These are phyloP conservation scores for Apodemia duryi DNA, from an alignment of 2,888 invertebrate genomes.

Conservation along the genomic window DNA sequence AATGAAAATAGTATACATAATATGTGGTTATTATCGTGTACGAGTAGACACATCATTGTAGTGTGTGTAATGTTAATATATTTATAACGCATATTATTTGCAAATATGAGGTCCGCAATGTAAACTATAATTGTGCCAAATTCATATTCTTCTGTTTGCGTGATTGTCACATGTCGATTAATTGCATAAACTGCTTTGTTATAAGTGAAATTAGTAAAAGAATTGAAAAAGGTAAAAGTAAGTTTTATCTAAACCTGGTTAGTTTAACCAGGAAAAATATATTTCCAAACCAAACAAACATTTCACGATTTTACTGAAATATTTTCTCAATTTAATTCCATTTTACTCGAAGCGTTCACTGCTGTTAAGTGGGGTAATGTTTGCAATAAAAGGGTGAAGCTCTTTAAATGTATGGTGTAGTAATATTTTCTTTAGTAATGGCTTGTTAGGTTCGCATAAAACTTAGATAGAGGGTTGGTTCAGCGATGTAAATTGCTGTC, in stretches of 20 bases:
- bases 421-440: constrained; percentile 13
- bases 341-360: constrained; percentile 4
- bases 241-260: background rate
- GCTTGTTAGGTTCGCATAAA: background rate
- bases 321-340: constrained; percentile 15
- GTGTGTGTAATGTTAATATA: no score
- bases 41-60: no score
- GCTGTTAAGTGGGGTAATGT: constrained; percentile 13
- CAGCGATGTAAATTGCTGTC: background rate
- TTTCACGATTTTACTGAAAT: background rate
- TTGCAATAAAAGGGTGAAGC: constrained; percentile 12
- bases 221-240: background rate
- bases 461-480: constrained; percentile 5
- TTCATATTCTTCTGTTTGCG: no score
- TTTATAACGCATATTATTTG: no score
- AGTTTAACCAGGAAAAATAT: background rate
- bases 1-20: no score
- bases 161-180: no score
- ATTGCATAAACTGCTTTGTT: no score
- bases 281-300: background rate
- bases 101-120: no score
- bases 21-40: no score
- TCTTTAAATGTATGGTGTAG: constrained; percentile 7
- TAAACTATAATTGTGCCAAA: no score
- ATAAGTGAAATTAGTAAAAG: no score